Conservation (phyloP, 2,113 vertebrate species). For the Anguilla japonica region DNA sequence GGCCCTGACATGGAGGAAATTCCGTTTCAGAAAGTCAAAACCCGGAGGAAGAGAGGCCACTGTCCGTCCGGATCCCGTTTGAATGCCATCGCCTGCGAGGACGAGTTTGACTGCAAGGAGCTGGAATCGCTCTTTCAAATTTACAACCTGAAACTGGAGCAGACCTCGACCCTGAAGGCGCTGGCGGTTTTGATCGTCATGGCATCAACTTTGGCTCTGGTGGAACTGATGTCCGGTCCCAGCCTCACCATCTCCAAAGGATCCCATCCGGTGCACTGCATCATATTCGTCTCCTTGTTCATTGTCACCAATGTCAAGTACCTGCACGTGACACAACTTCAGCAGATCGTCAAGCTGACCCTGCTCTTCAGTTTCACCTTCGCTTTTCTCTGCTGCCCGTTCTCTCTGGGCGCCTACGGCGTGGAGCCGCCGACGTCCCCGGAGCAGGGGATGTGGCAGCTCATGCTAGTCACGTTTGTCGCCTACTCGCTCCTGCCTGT, state of each 20-base stretch:
- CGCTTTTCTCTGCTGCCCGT: conserved; percentile 92
- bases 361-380: conserved; percentile 97
- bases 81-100: conserved; percentile 80
- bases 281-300: conserved; percentile 94
- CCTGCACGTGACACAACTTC: conserved; percentile 93
- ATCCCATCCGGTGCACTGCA: conserved; percentile 95
- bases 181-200: conserved; percentile 90
- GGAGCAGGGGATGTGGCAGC: conserved; percentile 94
- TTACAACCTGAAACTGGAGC: conserved; percentile 97
- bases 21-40: conserved; percentile 82
- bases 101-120: conserved; percentile 91
- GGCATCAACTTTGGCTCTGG: conserved; percentile 83
- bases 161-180: conserved; percentile 93
- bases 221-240: conserved; percentile 87
- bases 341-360: conserved; percentile 92
- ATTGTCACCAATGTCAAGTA: conserved; percentile 97
- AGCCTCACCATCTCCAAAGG: conserved; percentile 89
- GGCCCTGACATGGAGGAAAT: conserved; percentile 92
- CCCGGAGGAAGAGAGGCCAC: conserved; percentile 78
- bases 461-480: conserved; percentile 95
- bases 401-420: conserved; percentile 77
- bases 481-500: conserved; percentile 93
- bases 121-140: conserved; percentile 93
- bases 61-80: conserved; percentile 68
- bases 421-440: conserved; percentile 71